A percentile compares a stretch with the other conserved stretches of the same genome.
Conservation (phyloP, 2,797 vertebrate species). For the Octomys mimax region DNA sequence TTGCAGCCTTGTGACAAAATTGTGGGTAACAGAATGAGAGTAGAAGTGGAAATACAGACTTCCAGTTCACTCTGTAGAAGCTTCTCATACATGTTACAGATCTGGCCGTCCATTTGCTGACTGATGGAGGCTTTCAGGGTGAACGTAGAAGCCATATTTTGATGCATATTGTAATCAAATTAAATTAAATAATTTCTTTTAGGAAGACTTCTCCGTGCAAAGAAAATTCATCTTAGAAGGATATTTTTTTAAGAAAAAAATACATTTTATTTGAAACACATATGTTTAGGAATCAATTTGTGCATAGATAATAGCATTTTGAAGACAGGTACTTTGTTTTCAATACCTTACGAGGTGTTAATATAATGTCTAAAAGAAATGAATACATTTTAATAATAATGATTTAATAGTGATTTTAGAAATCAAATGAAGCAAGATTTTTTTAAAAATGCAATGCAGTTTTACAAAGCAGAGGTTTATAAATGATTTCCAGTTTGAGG, state of each 20-base stretch:
- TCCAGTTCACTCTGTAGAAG: rapidly evolving
- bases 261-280: not conserved
- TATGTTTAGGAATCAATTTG: not conserved
- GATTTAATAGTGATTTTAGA: not conserved
- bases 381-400: not conserved
- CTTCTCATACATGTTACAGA: no score
- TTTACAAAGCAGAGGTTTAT: not conserved
- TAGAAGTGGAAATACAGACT: not conserved
- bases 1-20: not conserved
- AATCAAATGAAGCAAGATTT: not conserved
- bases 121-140: rapidly evolving
- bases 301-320: not conserved
- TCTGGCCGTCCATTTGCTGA: not conserved
- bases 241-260: not conserved
- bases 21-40: not conserved
- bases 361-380: not conserved
- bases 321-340: not conserved
- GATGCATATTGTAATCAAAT: not conserved
- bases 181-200: not conserved
- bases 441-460: not conserved
- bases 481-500: not conserved
- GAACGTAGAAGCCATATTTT: not conserved
- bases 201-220: not conserved
- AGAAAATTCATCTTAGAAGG: not conserved
- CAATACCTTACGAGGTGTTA: not conserved